Evolutionary conservation across 2,888 invertebrate genomes (phyloP).

Genomic region (Romanomermis culicivorax): DNA sequence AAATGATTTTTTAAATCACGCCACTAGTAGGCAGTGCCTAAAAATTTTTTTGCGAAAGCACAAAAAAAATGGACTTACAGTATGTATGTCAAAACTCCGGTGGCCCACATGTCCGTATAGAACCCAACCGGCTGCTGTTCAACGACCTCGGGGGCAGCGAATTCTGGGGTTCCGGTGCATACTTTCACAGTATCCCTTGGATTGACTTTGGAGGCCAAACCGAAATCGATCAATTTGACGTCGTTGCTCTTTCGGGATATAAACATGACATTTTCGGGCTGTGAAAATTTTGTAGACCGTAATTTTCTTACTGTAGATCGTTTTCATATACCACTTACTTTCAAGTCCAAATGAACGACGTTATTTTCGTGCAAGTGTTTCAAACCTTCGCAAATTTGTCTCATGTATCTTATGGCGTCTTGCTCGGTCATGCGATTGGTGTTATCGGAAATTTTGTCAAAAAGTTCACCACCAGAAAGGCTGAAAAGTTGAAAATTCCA

Average conservation of each 20-base stretch:
- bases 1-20: no score
- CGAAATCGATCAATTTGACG: conserved; percentile 96
- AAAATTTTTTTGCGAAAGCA: no score
- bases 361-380: conserved; percentile 98
- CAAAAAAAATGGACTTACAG: conserved; percentile 60
- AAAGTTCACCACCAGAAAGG: conserved; percentile 91
- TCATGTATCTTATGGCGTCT: conserved; percentile 95
- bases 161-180: conserved; percentile 77
- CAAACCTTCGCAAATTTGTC: conserved; percentile 90
- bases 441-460: conserved; percentile 93
- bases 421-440: conserved; percentile 96
- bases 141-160: conserved; percentile 96
- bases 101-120: conserved; percentile 99
- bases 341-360: conserved; percentile 72
- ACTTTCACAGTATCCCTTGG: conserved; percentile 97
- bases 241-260: conserved; percentile 81
- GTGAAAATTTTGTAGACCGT: conserved; percentile 32
- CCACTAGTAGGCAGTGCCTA: no score
- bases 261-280: conserved; percentile 99
- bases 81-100: conserved; percentile 92
- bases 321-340: conserved; percentile 26
- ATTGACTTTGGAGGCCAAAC: conserved; percentile 88
- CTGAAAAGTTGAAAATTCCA: no score
- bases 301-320: conserved; percentile 4
- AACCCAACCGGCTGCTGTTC: conserved; percentile 96